A percentile compares a stretch with the other conserved stretches of the same genome.
These are phyloP conservation scores for Cerastis leucographa DNA, from an alignment of 2,888 invertebrate species.

Conservation along the genomic window DNA sequence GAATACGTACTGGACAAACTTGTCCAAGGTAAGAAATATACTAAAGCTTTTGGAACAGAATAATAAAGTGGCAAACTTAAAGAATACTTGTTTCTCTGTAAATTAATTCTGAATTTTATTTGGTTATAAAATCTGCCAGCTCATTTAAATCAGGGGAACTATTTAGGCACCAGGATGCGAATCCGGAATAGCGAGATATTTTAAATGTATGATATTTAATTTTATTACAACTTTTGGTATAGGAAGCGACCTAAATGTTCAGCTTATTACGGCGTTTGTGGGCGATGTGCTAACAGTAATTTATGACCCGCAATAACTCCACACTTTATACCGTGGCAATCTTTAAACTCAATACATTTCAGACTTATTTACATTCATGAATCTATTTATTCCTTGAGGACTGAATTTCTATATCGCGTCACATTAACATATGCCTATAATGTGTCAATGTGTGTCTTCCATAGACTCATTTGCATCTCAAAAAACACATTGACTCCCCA, in stretches of 20 bases:
- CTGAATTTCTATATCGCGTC: slow-evolving; percentile 34
- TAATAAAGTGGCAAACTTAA: background rate
- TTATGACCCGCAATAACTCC: slow-evolving; percentile 33
- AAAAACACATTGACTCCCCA: slow-evolving; percentile 45
- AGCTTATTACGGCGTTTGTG: slow-evolving; percentile 29
- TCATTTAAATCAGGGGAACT: background rate
- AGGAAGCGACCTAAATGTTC: slow-evolving; percentile 40
- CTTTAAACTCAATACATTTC: slow-evolving; percentile 29
- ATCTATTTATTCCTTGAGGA: slow-evolving; percentile 35
- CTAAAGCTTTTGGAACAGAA: background rate
- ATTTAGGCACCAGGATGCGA: background rate
- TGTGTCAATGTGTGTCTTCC: slow-evolving; percentile 10
- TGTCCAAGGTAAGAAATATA: background rate
- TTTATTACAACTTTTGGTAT: background rate
- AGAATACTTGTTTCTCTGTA: background rate
- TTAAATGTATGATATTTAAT: background rate
- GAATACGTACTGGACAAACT: slow-evolving; percentile 2
- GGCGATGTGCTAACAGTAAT: slow-evolving; percentile 38
- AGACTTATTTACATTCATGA: slow-evolving; percentile 42
- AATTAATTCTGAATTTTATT: background rate
- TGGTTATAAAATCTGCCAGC: background rate
- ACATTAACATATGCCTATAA: slow-evolving; percentile 19
- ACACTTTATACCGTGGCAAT: slow-evolving; percentile 24
- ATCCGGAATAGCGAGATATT: background rate
- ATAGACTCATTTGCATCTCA: slow-evolving; percentile 58